Evolutionary conservation across 2,797 vertebrate genomes (phyloP).

Genomic region (Malurus leucopterus): DNA sequence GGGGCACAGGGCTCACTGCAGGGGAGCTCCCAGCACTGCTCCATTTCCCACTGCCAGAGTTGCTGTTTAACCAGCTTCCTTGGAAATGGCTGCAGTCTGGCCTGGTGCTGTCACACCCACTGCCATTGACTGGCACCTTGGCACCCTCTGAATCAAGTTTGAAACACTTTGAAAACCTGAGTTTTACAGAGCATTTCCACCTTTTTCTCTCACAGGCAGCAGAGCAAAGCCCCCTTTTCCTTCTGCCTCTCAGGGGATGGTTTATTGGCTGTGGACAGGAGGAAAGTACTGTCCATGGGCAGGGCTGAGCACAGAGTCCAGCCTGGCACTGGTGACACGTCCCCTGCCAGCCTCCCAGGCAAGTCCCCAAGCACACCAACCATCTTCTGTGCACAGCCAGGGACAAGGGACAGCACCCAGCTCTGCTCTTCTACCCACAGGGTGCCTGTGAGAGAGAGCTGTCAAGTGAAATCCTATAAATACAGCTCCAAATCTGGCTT

Average conservation of each 20-base stretch:
- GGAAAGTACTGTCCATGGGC: background rate
- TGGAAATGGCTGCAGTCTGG: background rate
- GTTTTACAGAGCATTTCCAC: background rate
- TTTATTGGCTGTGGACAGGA: background rate
- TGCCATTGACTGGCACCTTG: rapidly evolving
- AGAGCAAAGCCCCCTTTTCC: background rate
- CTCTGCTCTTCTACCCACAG: background rate
- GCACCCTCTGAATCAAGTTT: background rate
- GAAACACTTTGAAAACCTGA: background rate
- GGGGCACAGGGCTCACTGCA: background rate
- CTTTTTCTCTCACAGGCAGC: background rate
- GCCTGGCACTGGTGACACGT: background rate
- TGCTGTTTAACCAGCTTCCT: rapidly evolving
- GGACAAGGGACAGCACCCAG: background rate
- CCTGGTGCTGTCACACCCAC: background rate
- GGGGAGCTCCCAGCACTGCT: background rate
- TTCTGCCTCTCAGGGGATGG: background rate
- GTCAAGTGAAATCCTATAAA: background rate
- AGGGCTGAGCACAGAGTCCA: background rate
- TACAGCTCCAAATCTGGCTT: background rate
- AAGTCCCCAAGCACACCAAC: background rate
- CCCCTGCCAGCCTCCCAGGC: background rate
- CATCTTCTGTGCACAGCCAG: background rate
- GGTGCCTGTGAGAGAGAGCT: background rate
- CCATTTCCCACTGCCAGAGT: background rate